Conservation (phyloP, 2,113 vertebrate species). For the Hemiscyllium ocellatum region DNA sequence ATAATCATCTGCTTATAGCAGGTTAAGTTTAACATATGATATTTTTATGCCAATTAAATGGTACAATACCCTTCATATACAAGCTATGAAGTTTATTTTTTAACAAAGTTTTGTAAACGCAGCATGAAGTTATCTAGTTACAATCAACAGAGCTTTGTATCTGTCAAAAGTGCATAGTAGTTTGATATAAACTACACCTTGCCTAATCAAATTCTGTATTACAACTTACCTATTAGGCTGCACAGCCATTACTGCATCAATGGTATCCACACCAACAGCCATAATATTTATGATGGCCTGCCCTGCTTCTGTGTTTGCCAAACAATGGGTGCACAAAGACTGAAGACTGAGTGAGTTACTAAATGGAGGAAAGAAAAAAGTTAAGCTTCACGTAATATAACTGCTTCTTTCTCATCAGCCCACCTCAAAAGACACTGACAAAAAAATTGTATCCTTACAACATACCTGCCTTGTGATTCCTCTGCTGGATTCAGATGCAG, state of each 20-base stretch:
- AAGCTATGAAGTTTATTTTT: background rate
- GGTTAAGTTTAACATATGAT: background rate
- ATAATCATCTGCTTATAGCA: background rate
- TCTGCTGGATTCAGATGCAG: slow-evolving; percentile 85
- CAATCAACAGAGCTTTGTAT: background rate
- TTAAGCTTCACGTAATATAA: background rate
- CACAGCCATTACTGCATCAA: slow-evolving; percentile 82
- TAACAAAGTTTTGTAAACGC: background rate
- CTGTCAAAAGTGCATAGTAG: background rate
- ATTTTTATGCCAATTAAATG: background rate
- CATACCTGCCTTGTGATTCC: slow-evolving; percentile 75
- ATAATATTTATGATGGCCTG: slow-evolving; percentile 93
- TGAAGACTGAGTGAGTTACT: slow-evolving; percentile 76
- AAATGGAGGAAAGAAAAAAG: slow-evolving; percentile 39
- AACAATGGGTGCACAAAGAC: slow-evolving; percentile 87
- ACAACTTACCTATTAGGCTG: slow-evolving; percentile 74
- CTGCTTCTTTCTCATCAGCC: background rate
- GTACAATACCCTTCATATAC: background rate
- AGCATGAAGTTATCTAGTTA: background rate
- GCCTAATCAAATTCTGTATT: background rate
- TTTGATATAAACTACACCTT: background rate
- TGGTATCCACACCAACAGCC: slow-evolving; percentile 92
- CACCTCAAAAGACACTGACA: background rate
- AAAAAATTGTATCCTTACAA: background rate
- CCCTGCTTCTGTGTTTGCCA: slow-evolving; percentile 90